Base-by-base conservation (phyloP, 2,888 invertebrate species). In the Eustalomyia histrio region DNA sequence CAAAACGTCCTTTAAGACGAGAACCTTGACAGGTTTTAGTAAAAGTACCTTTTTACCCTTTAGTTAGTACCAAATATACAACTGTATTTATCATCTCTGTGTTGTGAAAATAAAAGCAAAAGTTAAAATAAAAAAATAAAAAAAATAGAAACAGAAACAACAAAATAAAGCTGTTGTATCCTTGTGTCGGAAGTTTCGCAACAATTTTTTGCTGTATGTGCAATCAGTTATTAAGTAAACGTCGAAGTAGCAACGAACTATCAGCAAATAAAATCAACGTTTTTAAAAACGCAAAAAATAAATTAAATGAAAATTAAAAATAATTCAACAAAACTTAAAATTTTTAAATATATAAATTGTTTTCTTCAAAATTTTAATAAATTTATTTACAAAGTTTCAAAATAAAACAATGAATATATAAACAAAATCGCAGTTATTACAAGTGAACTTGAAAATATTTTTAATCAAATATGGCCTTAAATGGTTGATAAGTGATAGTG, bases 181-280 rank as follows among this genome's bases (percentile, higher is more conserved):
- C 81, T 81, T 78, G 74, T 74, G 65, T 81, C 78, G 74, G 87
- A 86, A 86, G 88, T 87, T 88, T 87, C 84, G 86, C 88, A 86
- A 87, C 86, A 86, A 86, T 83, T 86, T 85, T 84, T 71, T 57
- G 18, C 64, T 78, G 71, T 78, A 55, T 86, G 84, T 87, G 86
- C 86, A 69, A 85, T 87, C 88, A 88, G 88, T 89, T 87, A 84
- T 84, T 85, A 84, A 86, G 86, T 83, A 89, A 86, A 84, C 88
- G 87, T 86, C 87, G 85, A 86, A 84, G 83, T 85, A 85, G 83
- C 85, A 86, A 85, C 85, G 71, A 76, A 63, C 64, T 52, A 8
- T 6, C 29, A 24, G 18, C 52, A 55, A 50, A 50, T 6, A 57
- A 18, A 29, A 24, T 18, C 16, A 7, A 1, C n/a, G n/a, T n/a